Percentiles rank a stretch among this genome's conserved stretches.
Conservation (phyloP, 2,113 vertebrate genomes). For the Lophura nycthemera region DNA sequence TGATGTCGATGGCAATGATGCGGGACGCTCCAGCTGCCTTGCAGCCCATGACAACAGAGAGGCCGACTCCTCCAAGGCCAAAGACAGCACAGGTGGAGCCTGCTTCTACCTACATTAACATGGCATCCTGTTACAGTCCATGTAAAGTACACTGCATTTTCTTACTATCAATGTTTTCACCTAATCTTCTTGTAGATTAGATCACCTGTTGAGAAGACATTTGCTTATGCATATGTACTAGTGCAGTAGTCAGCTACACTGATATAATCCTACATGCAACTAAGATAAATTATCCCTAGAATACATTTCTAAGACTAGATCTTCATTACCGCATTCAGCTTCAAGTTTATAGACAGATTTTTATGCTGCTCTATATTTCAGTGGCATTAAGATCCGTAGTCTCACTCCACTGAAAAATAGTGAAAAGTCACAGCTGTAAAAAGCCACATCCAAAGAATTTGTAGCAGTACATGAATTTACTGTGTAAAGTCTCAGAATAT, state of each 20-base stretch:
- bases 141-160: neutral
- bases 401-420: neutral
- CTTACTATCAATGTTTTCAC: neutral
- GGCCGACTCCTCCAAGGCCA: conserved; percentile 85
- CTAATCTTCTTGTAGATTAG: neutral
- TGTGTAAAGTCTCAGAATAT: neutral
- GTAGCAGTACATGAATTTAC: neutral
- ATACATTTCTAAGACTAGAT: neutral
- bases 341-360: neutral
- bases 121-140: neutral
- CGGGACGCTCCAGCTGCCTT: conserved; percentile 87
- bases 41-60: conserved; percentile 89
- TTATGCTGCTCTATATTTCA: neutral
- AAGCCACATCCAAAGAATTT: neutral
- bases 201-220: neutral
- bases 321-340: neutral
- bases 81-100: conserved; percentile 86
- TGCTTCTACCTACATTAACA: conserved; percentile 78
- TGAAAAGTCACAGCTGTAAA: neutral
- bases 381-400: neutral
- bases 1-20: conserved; percentile 89
- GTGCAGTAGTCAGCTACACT: neutral
- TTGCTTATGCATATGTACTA: neutral
- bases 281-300: neutral
- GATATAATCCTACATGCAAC: neutral